Percentiles rank a stretch among this genome's conserved stretches.
Conservation (phyloP, 2,888 invertebrate genomes). For the Cataglyphis livida region DNA sequence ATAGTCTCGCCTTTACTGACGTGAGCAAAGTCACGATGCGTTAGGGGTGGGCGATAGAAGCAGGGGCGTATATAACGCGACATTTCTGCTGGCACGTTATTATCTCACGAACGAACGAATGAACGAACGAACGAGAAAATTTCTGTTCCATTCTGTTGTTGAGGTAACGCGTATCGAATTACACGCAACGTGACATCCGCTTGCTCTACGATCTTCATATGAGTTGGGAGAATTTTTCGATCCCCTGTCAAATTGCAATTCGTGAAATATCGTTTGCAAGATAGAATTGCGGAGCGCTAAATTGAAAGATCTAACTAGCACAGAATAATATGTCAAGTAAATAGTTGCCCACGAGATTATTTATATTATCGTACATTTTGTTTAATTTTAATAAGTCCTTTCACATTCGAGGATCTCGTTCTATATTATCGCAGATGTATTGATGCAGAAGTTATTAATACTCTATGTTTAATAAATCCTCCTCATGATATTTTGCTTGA, state of each 20-base stretch:
- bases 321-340: not conserved
- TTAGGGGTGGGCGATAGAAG: slow-evolving; percentile 42
- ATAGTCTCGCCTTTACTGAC: slow-evolving; percentile 43
- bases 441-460: not conserved
- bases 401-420: not conserved
- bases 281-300: not conserved
- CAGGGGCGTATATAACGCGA: slow-evolving; percentile 40
- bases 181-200: slow-evolving; percentile 30
- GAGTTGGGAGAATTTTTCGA: slow-evolving; percentile 1
- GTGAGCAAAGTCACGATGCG: slow-evolving; percentile 43
- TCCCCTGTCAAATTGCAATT: not conserved
- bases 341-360: not conserved
- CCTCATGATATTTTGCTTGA: no score
- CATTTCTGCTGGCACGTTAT: slow-evolving; percentile 13
- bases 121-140: slow-evolving; percentile 12
- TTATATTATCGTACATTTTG: not conserved
- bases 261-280: not conserved
- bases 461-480: not conserved
- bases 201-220: slow-evolving; percentile 7
- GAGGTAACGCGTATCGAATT: slow-evolving; percentile 9
- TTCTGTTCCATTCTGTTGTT: not conserved
- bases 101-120: not conserved
- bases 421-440: not conserved
- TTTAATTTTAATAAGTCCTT: not conserved
- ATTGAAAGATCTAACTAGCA: slow-evolving; percentile 21